These are phyloP conservation scores for Ammodytes marinus DNA, from an alignment of 2,113 vertebrate genomes.

Conservation along the genomic window DNA sequence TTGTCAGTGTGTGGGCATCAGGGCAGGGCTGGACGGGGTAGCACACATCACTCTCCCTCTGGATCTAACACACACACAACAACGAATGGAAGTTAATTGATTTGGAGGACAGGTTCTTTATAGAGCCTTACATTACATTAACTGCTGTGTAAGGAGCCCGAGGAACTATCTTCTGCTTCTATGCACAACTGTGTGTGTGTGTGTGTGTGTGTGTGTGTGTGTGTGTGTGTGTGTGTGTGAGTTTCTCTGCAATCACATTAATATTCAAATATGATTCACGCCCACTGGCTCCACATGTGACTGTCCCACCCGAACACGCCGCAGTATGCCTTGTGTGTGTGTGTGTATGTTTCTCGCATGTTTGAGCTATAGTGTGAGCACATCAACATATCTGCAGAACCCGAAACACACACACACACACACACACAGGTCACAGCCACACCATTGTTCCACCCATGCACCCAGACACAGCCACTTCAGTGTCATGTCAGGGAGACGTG, in stretches of 20 bases:
- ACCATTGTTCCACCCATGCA: slow-evolving; percentile 22
- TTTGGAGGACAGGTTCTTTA: background rate
- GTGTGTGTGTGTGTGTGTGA: no score
- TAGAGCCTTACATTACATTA: background rate
- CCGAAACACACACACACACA: background rate
- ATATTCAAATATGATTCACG: background rate
- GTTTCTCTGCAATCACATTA: background rate
- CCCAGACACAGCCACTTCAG: slow-evolving; percentile 26
- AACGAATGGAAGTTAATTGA: background rate
- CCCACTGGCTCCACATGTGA: slow-evolving; percentile 3
- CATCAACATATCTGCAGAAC: background rate
- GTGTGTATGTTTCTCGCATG: background rate
- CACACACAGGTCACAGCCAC: slow-evolving; percentile 12
- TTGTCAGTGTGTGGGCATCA: slow-evolving; percentile 23
- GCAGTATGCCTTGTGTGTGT: background rate
- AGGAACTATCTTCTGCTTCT: background rate
- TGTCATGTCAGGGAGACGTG: slow-evolving; percentile 10
- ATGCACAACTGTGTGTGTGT: background rate
- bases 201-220: no score
- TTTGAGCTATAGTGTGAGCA: background rate
- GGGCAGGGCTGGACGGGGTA: no score
- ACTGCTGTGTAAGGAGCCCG: background rate
- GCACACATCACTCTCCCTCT: slow-evolving; percentile 70
- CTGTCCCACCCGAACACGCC: background rate
- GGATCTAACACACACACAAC: slow-evolving; percentile 76